These are phyloP conservation scores for Vireo griseus DNA, from an alignment of 2,797 vertebrate species.

Conservation along the genomic window DNA sequence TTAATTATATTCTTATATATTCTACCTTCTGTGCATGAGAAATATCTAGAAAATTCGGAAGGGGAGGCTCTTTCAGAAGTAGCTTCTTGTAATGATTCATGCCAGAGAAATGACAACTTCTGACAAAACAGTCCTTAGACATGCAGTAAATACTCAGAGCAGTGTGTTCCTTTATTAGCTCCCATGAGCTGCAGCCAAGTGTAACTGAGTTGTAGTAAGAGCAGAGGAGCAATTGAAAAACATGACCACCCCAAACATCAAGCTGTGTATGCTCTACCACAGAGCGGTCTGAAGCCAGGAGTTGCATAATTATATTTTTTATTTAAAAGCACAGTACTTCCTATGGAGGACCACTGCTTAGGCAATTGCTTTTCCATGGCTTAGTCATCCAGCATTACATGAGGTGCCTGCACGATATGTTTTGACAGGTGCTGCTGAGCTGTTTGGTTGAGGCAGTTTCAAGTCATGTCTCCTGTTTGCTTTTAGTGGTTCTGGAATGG, in stretches of 20 bases:
- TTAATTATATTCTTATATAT: background rate
- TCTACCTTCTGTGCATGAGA: background rate
- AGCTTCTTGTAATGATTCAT: background rate
- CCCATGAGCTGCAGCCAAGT: background rate
- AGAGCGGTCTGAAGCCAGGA: background rate
- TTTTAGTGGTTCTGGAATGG: constrained; percentile 10
- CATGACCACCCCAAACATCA: background rate
- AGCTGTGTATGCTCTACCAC: background rate
- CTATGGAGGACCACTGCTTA: background rate
- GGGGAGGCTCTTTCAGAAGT: background rate
- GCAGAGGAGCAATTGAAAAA: background rate
- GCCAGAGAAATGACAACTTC: background rate
- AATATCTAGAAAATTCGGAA: background rate
- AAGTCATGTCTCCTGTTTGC: constrained; percentile 35
- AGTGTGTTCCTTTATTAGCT: background rate
- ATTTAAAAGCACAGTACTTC: background rate
- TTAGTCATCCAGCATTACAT: constrained; percentile 28
- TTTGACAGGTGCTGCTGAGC: constrained; percentile 52
- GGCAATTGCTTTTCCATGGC: constrained; percentile 24
- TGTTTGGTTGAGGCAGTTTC: constrained; percentile 35
- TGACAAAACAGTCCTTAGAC: background rate
- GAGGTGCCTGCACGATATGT: constrained; percentile 5
- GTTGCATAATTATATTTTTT: background rate
- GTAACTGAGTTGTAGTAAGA: background rate
- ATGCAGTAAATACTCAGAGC: background rate